A percentile compares a stretch with the other conserved stretches of the same genome.
Conservation (phyloP, 2,797 vertebrate species). For the Trachops cirrhosus region DNA sequence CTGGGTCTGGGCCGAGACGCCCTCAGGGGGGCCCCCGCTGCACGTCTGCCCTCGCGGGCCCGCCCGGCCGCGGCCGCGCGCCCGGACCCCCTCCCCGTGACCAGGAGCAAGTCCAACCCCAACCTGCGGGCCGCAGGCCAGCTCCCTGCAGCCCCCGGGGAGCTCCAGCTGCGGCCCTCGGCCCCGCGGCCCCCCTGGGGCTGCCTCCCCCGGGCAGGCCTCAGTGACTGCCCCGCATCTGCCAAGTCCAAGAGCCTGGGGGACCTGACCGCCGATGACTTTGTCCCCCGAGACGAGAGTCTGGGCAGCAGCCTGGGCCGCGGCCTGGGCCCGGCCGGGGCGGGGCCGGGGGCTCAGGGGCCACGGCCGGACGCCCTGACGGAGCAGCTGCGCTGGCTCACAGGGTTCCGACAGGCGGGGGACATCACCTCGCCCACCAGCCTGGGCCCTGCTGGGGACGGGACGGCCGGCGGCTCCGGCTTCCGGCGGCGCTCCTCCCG, state of each 20-base stretch:
- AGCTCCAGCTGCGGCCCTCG: constrained; percentile 83
- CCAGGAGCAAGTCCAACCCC: constrained; percentile 95
- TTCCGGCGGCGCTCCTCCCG: constrained; percentile 89
- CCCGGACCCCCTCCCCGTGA: constrained; percentile 76
- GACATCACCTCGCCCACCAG: constrained; percentile 83
- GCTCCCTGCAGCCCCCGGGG: constrained; percentile 68
- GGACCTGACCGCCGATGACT: constrained; percentile 95
- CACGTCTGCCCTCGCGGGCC: constrained; percentile 76
- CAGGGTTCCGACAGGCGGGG: constrained; percentile 81
- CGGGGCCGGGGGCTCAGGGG: constrained; percentile 68
- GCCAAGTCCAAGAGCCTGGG: constrained; percentile 96
- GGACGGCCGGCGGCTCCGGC: fast-evolving
- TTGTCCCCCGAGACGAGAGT: constrained; percentile 89
- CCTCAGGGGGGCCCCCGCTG: constrained; percentile 66
- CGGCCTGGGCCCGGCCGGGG: constrained; percentile 85
- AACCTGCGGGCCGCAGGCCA: constrained; percentile 85
- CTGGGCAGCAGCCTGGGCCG: constrained; percentile 89
- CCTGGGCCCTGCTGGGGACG: constrained; percentile 50
- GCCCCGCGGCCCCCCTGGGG: constrained; percentile 85
- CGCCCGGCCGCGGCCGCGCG: constrained; percentile 65
- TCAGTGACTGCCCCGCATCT: constrained; percentile 72
- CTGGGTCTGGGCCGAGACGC: constrained; percentile 69
- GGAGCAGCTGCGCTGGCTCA: constrained; percentile 90
- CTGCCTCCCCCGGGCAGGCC: constrained; percentile 89
- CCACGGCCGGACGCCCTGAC: constrained; percentile 82